These are phyloP conservation scores for Otolemur crassicaudatus DNA, from an alignment of 2,797 vertebrate genomes.

Conservation along the genomic window DNA sequence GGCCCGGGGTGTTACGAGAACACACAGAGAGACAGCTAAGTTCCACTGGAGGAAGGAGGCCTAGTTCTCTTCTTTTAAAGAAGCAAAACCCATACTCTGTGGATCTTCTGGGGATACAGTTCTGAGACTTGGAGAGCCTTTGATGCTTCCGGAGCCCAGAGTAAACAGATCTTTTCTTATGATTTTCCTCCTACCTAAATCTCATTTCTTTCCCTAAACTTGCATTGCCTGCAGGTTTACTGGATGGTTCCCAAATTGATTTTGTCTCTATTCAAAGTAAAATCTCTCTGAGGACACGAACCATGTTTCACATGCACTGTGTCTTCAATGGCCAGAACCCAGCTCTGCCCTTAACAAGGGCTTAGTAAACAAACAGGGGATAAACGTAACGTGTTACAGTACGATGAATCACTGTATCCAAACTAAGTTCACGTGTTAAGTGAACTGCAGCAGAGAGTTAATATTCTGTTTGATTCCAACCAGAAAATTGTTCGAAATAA, in stretches of 20 bases:
- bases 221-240: background rate
- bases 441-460: background rate
- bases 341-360: background rate
- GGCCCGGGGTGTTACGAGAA: background rate
- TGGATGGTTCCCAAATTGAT: background rate
- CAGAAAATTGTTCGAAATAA: background rate
- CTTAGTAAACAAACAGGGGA: background rate
- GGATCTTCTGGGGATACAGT: background rate
- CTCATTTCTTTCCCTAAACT: background rate
- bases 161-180: background rate
- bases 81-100: background rate
- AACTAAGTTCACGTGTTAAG: background rate
- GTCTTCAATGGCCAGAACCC: background rate
- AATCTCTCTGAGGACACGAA: background rate
- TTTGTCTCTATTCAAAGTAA: background rate
- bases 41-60: background rate
- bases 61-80: background rate
- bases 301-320: background rate
- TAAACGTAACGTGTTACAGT: background rate
- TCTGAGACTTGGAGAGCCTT: background rate
- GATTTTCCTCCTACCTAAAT: background rate
- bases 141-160: background rate
- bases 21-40: background rate
- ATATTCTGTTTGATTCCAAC: conserved; percentile 1
- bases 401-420: background rate